Conservation (phyloP, 2,797 vertebrate genomes). For the Anguilla obscura region DNA sequence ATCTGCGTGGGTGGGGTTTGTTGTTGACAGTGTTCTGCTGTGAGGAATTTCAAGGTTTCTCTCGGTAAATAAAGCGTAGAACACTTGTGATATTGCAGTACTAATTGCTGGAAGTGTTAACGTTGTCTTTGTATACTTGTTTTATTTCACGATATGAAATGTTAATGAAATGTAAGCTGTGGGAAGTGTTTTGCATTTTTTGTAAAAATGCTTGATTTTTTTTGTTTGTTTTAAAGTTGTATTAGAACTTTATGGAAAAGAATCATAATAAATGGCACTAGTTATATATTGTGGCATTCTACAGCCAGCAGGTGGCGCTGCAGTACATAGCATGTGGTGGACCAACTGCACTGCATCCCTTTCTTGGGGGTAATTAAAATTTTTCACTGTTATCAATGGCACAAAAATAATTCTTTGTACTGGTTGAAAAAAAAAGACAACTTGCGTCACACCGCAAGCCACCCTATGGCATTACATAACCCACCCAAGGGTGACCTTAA, state of each 20-base stretch:
- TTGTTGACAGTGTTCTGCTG: background rate
- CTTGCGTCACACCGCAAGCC: too few relatives aligned
- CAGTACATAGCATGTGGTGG: background rate
- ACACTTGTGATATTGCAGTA: background rate
- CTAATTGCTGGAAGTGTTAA: background rate
- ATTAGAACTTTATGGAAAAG: background rate
- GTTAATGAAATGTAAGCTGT: background rate
- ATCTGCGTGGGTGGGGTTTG: background rate
- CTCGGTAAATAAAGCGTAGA: background rate
- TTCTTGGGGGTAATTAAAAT: background rate
- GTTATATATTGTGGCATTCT: background rate
- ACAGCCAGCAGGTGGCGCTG: background rate
- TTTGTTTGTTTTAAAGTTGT: background rate
- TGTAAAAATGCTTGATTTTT: background rate
- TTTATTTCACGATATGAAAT: conserved; percentile 16
- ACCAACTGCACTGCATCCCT: background rate
- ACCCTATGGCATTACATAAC: too few relatives aligned
- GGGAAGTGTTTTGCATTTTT: conserved; percentile 1
- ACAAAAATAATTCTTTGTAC: too few relatives aligned
- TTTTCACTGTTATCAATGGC: too few relatives aligned
- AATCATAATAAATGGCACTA: background rate
- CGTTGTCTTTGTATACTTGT: conserved; percentile 9
- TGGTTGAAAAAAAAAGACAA: too few relatives aligned
- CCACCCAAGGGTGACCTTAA: too few relatives aligned
- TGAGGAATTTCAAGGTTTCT: background rate